Evolutionary conservation across 2,888 invertebrate species (phyloP), one percentile per base, ranked within the genome.

Genomic region (Reticulitermes lucifugus): DNA sequence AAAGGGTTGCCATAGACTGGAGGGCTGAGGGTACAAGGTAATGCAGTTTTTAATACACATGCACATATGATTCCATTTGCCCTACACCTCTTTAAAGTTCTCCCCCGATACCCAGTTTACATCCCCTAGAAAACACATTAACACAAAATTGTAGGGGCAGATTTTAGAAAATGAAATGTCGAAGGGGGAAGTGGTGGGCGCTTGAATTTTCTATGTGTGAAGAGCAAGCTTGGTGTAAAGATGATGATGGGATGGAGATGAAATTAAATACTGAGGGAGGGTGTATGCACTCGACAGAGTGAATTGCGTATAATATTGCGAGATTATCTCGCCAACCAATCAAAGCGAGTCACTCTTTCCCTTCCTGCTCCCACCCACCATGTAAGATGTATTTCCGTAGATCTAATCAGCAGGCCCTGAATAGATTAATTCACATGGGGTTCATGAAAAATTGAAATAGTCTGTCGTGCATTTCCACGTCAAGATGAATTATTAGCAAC

Each of bases 311-410:
- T 86, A 86, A 86, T 86, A 85, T 86, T 85, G 83, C 46, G 71
- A 84, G 86, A 86, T 86, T 86, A 86, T 86, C 85, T 85, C 84
- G 85, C 86, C 83, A 83, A 85, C 84, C 85, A 84, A 86, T 86
- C 86, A 86, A 86, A 86, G 85, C 79, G 43, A 83, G 83, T 80
- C 65, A 21, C 22, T 59, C 35, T 41, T n/a, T 14, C 60, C 59
- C 75, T 51, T 22, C 84, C 51, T 29, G 41, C 70, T 73, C 60
- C 73, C 55, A 35, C 43, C 81, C 65, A 41, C 60, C 43, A 70
- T 43, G 70, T 65, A 77, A 77, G 46, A 77, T 21, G 77, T 77
- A 41, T 77, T 43, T 46, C 77, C 77, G 77, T n/a, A 77, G 77
- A 77, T 77, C 9, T 77, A 77, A 77, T 77, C 77, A n/a, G 10